Evolutionary conservation across 2,797 vertebrate species (phyloP).

Genomic region (Enteromius treurensis): DNA sequence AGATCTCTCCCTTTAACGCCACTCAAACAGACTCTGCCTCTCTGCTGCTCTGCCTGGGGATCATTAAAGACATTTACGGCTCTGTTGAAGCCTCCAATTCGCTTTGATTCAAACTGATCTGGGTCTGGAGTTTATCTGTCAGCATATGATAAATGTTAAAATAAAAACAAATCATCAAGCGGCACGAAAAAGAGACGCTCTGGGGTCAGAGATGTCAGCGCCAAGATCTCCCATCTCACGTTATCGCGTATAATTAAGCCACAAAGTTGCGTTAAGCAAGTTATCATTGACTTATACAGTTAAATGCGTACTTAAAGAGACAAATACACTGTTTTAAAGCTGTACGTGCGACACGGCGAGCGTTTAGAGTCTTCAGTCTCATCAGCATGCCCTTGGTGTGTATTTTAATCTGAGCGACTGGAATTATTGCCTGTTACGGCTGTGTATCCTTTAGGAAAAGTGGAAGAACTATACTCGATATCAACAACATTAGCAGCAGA

Average conservation of each 20-base stretch:
- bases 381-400: conserved; percentile 55
- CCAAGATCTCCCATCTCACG: conserved; percentile 19
- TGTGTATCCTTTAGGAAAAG: conserved; percentile 57
- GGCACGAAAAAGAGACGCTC: conserved; percentile 16
- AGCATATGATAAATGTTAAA: conserved; percentile 55
- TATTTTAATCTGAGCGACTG: conserved; percentile 60
- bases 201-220: conserved; percentile 24
- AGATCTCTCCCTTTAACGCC: conserved; percentile 38
- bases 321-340: conserved; percentile 42
- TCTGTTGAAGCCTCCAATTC: conserved; percentile 38
- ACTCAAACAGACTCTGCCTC: conserved; percentile 27
- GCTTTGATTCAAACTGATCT: conserved; percentile 53
- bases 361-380: conserved; percentile 53
- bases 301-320: conserved; percentile 50
- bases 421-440: conserved; percentile 57
- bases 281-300: conserved; percentile 36
- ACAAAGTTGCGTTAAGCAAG: conserved; percentile 13
- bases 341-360: conserved; percentile 1
- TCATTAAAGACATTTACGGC: conserved; percentile 53
- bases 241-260: conserved; percentile 44
- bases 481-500: conserved; percentile 62
- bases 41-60: conserved; percentile 31
- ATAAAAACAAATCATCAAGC: conserved; percentile 56
- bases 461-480: conserved; percentile 55
- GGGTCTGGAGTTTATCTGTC: conserved; percentile 52